These are phyloP conservation scores for Nerophis lumbriciformis DNA, from an alignment of 2,113 vertebrate species.

Conservation along the genomic window DNA sequence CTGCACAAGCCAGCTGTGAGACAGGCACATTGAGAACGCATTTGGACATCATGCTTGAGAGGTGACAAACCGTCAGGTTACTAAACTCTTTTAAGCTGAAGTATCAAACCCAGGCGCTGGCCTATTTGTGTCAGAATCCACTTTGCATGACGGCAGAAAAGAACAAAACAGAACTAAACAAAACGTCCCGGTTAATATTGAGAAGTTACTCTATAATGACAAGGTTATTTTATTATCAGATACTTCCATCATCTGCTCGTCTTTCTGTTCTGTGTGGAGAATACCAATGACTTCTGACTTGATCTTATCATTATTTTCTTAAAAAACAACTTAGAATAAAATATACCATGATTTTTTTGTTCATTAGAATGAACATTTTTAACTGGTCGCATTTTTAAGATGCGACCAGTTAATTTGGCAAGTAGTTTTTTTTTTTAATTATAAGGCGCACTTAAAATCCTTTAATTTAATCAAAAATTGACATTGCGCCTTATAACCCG, in stretches of 20 bases:
- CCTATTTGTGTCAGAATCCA: slow-evolving; percentile 55
- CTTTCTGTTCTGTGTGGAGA: slow-evolving; percentile 5
- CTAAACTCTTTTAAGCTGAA: slow-evolving; percentile 26
- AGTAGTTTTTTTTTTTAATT: not conserved
- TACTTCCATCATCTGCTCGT: slow-evolving; percentile 11
- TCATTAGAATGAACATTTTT: no score
- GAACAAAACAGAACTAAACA: not conserved
- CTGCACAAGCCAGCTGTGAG: slow-evolving; percentile 27
- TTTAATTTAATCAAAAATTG: no score
- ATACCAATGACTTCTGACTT: slow-evolving; percentile 16
- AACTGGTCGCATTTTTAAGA: not conserved
- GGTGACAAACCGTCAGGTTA: slow-evolving; percentile 27
- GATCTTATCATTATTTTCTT: not conserved
- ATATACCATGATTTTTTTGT: no score
- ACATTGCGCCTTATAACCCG: no score
- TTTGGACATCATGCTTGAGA: slow-evolving; percentile 8
- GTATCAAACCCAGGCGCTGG: slow-evolving; percentile 46
- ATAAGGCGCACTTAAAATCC: no score
- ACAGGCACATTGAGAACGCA: slow-evolving; percentile 8
- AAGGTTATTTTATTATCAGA: slow-evolving; percentile 26
- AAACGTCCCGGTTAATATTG: slow-evolving; percentile 45
- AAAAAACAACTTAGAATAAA: no score
- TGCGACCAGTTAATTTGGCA: not conserved
- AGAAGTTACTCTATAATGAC: slow-evolving; percentile 45
- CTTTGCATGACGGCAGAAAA: slow-evolving; percentile 3